These are phyloP conservation scores for Saguinus midas DNA, from an alignment of 2,113 vertebrate genomes.

Conservation along the genomic window DNA sequence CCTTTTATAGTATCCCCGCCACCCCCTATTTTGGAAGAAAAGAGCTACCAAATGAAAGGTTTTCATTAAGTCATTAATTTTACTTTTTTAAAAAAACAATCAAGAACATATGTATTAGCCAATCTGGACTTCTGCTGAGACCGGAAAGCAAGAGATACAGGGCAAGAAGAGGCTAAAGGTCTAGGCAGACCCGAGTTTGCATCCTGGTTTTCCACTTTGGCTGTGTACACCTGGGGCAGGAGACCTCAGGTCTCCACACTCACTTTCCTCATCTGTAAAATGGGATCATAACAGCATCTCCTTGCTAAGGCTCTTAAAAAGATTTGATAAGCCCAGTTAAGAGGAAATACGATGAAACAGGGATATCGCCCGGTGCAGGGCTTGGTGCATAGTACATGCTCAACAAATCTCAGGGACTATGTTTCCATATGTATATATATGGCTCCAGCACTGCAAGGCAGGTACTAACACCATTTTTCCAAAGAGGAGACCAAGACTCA, in stretches of 20 bases:
- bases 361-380: neutral
- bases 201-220: accelerated
- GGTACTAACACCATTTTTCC: neutral
- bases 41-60: neutral
- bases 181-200: accelerated
- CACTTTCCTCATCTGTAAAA: neutral
- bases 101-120: neutral
- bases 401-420: too few species aligned
- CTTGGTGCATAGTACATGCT: accelerated
- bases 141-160: neutral
- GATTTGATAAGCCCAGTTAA: neutral
- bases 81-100: neutral
- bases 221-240: neutral
- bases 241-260: neutral
- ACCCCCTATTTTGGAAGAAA: neutral
- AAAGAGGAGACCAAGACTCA: neutral
- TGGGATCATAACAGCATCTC: neutral
- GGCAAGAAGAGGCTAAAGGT: accelerated
- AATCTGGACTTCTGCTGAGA: neutral
- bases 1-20: neutral
- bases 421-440: accelerated
- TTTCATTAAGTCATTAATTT: neutral
- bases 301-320: neutral
- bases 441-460: neutral
- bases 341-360: accelerated